These are phyloP conservation scores for Ascaphus truei DNA, from an alignment of 2,113 vertebrate genomes.

Conservation along the genomic window DNA sequence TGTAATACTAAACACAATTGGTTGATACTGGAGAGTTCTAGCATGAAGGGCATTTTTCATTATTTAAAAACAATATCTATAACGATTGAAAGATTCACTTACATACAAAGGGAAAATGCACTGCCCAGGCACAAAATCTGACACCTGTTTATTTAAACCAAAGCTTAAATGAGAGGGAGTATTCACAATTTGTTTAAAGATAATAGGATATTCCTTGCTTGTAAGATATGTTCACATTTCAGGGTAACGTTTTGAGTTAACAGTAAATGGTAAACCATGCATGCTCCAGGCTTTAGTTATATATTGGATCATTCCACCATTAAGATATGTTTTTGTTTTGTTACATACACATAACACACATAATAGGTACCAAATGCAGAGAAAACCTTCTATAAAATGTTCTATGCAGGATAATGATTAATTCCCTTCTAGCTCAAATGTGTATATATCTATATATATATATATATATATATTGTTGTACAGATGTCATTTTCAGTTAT, in stretches of 20 bases:
- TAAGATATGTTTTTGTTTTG: constrained; percentile 45
- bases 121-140: constrained; percentile 58
- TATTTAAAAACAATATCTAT: constrained; percentile 57
- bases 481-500: constrained; percentile 83
- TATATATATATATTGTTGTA: constrained; percentile 98
- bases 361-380: constrained; percentile 89
- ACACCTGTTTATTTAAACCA: constrained; percentile 53
- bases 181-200: constrained; percentile 45
- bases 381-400: constrained; percentile 75
- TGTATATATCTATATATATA: too few species aligned
- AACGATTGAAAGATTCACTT: constrained; percentile 48
- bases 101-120: constrained; percentile 54
- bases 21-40: constrained; percentile 76
- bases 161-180: constrained; percentile 55
- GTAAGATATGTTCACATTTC: constrained; percentile 38
- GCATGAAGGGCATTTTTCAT: constrained; percentile 79
- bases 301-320: constrained; percentile 20
- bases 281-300: background rate
- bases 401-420: constrained; percentile 95
- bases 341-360: constrained; percentile 70
- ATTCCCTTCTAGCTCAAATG: constrained; percentile 85
- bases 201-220: constrained; percentile 42
- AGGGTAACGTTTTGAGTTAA: background rate
- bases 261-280: background rate
- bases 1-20: constrained; percentile 72